These are phyloP conservation scores for Halcyon chelicuti DNA, from an alignment of 2,797 vertebrate species.

Conservation along the genomic window DNA sequence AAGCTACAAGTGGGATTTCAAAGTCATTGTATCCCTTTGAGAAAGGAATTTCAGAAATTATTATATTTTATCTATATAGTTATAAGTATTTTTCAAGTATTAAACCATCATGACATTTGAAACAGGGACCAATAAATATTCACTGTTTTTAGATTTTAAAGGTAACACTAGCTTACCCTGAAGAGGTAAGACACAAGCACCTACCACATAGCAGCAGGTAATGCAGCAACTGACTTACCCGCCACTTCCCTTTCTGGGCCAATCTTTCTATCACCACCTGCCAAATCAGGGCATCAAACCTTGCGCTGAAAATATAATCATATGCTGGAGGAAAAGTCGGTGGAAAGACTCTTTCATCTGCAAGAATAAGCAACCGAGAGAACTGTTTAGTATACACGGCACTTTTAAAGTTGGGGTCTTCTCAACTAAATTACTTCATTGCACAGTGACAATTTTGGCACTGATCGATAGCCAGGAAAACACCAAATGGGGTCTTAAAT, in stretches of 20 bases:
- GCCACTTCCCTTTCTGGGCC: constrained; percentile 76
- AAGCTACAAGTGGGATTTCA: not conserved
- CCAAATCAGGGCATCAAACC: constrained; percentile 71
- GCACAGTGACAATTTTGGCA: not conserved
- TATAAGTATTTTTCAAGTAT: not conserved
- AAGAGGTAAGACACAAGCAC: not conserved
- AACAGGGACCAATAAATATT: not conserved
- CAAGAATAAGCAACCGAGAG: not conserved
- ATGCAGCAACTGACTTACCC: constrained; percentile 59
- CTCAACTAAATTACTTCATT: not conserved
- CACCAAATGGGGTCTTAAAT: not conserved
- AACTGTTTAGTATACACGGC: not conserved
- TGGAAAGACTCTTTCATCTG: constrained; percentile 36
- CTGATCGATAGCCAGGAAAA: not conserved
- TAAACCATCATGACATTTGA: not conserved
- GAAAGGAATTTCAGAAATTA: not conserved
- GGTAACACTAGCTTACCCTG: rapidly evolving
- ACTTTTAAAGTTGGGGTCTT: not conserved
- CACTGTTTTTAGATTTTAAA: not conserved
- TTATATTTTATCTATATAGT: not conserved
- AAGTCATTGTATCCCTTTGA: not conserved
- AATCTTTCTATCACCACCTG: constrained; percentile 78
- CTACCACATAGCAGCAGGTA: rapidly evolving
- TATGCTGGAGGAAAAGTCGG: constrained; percentile 28
- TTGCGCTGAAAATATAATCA: constrained; percentile 50